Evolutionary conservation across 2,888 invertebrate species (phyloP).

Genomic region (Leucoptera coffeella): DNA sequence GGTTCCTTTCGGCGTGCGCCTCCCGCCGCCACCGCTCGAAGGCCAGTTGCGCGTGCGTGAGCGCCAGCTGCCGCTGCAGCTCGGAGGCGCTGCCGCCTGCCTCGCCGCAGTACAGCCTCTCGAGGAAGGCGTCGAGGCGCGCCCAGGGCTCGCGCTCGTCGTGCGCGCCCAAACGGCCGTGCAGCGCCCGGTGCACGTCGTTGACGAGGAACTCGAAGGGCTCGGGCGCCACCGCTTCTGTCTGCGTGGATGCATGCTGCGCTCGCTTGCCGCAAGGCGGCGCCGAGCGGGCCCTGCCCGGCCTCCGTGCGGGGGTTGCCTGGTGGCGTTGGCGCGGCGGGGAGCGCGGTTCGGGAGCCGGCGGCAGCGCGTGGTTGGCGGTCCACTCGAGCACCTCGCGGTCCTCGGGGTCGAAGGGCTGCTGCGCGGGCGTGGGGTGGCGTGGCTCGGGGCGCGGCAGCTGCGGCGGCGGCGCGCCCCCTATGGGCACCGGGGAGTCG

Average conservation of each 20-base stretch:
- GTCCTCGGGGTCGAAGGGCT: conserved; percentile 23
- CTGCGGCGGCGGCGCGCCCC: conserved; percentile 23
- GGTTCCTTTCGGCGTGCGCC: conserved; percentile 85
- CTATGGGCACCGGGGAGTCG: conserved; percentile 39
- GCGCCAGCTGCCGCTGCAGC: conserved; percentile 63
- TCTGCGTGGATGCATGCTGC: conserved; percentile 4
- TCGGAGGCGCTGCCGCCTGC: conserved; percentile 12
- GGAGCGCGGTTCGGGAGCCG: conserved; percentile 48
- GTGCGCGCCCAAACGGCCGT: conserved; percentile 16
- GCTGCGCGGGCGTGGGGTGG: conserved; percentile 8
- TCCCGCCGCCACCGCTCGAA: conserved; percentile 88
- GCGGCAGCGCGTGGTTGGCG: conserved; percentile 44
- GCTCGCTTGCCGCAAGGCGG: conserved; percentile 8
- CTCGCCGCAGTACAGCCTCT: conserved; percentile 23
- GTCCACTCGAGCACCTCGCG: conserved; percentile 52
- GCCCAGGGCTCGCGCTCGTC: conserved; percentile 16
- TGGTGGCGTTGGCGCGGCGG: conserved; percentile 4
- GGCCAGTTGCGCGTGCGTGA: conserved; percentile 79
- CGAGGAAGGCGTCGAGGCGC: conserved; percentile 25
- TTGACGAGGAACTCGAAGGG: conserved; percentile 52
- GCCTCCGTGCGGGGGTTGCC: conserved; percentile 10
- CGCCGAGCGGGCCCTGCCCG: conserved; percentile 7
- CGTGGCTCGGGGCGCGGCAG: conserved; percentile 11
- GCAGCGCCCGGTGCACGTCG: conserved; percentile 50
- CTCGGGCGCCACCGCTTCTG: neutral